Conservation (phyloP, 2,888 invertebrate species). For the Amblyteles armatorius region DNA sequence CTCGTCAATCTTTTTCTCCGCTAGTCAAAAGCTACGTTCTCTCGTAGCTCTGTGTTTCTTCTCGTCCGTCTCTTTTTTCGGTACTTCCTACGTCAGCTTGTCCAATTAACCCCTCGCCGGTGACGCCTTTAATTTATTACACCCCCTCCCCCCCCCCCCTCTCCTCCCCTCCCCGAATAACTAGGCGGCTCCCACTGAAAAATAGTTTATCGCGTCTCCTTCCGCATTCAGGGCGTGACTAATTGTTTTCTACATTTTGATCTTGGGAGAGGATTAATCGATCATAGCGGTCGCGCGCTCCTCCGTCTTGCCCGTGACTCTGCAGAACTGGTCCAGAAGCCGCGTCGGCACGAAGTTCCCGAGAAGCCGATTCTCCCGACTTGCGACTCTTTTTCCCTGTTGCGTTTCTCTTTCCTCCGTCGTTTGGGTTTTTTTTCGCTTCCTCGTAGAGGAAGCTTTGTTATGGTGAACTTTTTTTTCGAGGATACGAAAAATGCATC, state of each 20-base stretch:
- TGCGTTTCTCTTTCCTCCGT: neutral
- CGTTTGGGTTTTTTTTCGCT: neutral
- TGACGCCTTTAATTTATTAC: neutral
- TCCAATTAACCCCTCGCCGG: slow-evolving; percentile 3
- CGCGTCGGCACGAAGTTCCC: neutral
- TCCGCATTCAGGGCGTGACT: neutral
- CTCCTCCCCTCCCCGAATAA: neutral
- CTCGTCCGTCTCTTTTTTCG: neutral
- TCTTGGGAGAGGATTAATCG: neutral
- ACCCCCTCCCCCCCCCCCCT: too few species aligned
- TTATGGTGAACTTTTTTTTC: too few species aligned
- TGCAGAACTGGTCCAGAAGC: neutral
- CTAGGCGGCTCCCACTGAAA: neutral
- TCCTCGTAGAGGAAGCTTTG: too few species aligned
- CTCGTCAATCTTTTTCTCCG: slow-evolving; percentile 31
- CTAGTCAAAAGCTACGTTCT: slow-evolving; percentile 22
- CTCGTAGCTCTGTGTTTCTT: neutral
- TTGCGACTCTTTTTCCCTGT: neutral
- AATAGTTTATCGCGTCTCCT: neutral
- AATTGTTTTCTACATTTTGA: neutral
- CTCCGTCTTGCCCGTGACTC: too few species aligned
- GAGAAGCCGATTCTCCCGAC: neutral
- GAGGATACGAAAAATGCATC: too few species aligned
- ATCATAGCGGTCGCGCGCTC: too few species aligned
- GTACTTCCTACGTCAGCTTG: neutral